These are phyloP conservation scores for Ichneumoninae sp. DNA, from an alignment of 2,888 invertebrate genomes.

Conservation along the genomic window DNA sequence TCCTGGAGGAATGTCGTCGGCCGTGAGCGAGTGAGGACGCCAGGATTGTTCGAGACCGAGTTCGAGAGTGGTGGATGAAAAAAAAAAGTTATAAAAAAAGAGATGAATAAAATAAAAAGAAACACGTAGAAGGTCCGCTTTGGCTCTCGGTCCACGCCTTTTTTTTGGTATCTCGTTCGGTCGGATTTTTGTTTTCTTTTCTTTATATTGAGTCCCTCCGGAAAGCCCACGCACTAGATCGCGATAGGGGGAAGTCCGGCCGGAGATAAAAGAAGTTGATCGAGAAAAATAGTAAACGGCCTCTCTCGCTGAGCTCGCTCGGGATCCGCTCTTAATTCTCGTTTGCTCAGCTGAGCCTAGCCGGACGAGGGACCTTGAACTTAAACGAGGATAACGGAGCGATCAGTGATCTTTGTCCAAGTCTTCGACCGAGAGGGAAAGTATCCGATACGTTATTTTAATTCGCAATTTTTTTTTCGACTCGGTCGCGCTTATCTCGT, in stretches of 20 bases:
- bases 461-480: not conserved
- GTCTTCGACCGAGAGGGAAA: constrained; percentile 1
- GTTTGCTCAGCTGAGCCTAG: constrained; percentile 13
- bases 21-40: constrained; percentile 72
- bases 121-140: constrained; percentile 26
- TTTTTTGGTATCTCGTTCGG: not conserved
- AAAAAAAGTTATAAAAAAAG: constrained; percentile 30
- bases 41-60: constrained; percentile 48
- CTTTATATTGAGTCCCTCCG: not conserved
- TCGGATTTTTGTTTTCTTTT: constrained; percentile 2
- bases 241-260: constrained; percentile 43
- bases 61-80: constrained; percentile 42
- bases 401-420: constrained; percentile 32
- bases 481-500: not conserved
- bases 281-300: constrained; percentile 18
- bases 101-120: constrained; percentile 40
- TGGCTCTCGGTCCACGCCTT: constrained; percentile 1
- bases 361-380: constrained; percentile 26
- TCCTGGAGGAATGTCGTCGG: constrained; percentile 77
- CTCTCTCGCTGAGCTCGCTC: constrained; percentile 39
- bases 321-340: constrained; percentile 10
- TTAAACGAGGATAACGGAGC: constrained; percentile 28
- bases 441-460: not conserved
- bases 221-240: constrained; percentile 47
- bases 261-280: constrained; percentile 29